Evolutionary conservation across 2,797 vertebrate genomes (phyloP), one percentile per base, ranked within the genome.

Genomic region (Dryobates pubescens): DNA sequence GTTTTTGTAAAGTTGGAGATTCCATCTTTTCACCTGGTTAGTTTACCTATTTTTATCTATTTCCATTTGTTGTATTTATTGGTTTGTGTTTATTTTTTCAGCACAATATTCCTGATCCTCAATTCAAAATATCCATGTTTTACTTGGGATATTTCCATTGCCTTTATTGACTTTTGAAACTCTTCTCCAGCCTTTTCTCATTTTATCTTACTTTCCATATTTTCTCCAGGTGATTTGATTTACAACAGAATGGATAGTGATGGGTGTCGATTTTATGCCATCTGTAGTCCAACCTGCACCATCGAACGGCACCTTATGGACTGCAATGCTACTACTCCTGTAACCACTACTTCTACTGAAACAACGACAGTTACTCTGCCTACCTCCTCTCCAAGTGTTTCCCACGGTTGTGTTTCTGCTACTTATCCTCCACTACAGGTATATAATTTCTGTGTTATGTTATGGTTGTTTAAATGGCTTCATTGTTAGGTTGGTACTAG

Each of bases 391-490:
- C 68, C 14, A 4, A 0, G 7, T 61, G 5, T 13, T 41, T 23
- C 64, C 59, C 61, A 9, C 0, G 90, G 91, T 2, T 95, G 95
- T 61, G 61, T 93, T 24, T 89, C 93, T 20, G 7, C n/a, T 98
- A 93, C 59, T 3, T 20, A 54, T 0, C 98, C 98, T 89, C 97
- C 97, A 1, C 94, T 97, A 89, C 83, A 97, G 97, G 98, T 98
- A 97, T 6, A 16, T 13, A 0, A 0, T 27, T 63, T n/a, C 16
- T 43, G 0, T 18, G 0, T 23, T 47, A 22, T 11, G 0, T 20
- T 38, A 19, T 13, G 1, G 4, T 6, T 51, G 1, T 43, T 67
- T 3, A 24, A 24, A 16, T 47, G 4, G 1, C 7, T 4, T n/a
- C 0, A 4, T 3, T 10, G 0, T 22, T 45, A 29, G 2, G 0